Evolutionary conservation across 2,888 invertebrate species (phyloP).

Genomic region (Synanthedon formicaeformis): DNA sequence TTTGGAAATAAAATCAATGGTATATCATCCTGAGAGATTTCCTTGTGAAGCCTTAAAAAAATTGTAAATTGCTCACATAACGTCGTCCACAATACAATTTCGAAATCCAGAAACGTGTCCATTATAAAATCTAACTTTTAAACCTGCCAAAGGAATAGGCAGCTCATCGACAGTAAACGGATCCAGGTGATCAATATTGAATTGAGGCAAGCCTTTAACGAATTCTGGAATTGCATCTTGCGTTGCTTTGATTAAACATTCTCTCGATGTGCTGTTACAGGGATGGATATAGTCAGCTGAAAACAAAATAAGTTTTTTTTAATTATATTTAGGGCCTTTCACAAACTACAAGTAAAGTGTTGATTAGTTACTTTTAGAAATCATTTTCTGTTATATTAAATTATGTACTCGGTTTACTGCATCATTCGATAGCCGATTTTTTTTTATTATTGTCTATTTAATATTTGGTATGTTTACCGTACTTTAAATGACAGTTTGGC

Average conservation of each 20-base stretch:
- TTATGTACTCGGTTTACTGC: too few relatives aligned
- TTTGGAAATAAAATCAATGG: too few relatives aligned
- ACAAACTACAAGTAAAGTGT: too few relatives aligned
- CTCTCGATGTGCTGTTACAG: conserved; percentile 39
- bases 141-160: conserved; percentile 40
- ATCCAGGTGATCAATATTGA: conserved; percentile 37
- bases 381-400: too few relatives aligned
- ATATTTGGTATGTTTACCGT: too few relatives aligned
- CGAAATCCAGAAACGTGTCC: conserved; percentile 53
- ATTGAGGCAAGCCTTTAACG: conserved; percentile 44
- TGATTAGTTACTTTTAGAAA: too few relatives aligned
- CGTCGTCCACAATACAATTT: conserved; percentile 48
- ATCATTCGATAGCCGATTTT: too few relatives aligned
- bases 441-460: too few relatives aligned
- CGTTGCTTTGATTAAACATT: conserved; percentile 42
- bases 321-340: too few relatives aligned
- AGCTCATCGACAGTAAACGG: conserved; percentile 53
- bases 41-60: too few relatives aligned
- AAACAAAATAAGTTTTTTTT: conserved; percentile 10
- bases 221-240: conserved; percentile 50
- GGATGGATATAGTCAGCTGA: conserved; percentile 55
- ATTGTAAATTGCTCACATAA: conserved; percentile 34
- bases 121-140: conserved; percentile 50
- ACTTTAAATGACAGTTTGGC: too few relatives aligned
- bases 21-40: too few relatives aligned